Conservation (phyloP, 2,113 vertebrate genomes). For the Apistogramma diplotaenia region DNA sequence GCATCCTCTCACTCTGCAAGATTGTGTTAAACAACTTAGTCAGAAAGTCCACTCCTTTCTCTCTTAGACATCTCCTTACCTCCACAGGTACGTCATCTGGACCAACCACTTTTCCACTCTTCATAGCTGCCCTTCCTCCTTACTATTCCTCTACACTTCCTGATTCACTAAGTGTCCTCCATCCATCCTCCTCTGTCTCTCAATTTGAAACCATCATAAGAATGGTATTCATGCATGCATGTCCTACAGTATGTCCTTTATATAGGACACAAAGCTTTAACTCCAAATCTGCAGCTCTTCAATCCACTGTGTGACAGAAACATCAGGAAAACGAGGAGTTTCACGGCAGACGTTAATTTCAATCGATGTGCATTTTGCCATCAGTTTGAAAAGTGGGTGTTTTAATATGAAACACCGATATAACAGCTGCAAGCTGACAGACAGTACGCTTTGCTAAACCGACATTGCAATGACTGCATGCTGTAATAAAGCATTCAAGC, state of each 20-base stretch:
- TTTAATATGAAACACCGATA: not conserved
- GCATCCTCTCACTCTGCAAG: too few species aligned
- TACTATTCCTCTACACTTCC: too few species aligned
- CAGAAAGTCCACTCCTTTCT: too few species aligned
- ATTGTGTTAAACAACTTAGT: too few species aligned
- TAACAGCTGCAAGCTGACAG: not conserved
- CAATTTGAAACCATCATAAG: too few species aligned
- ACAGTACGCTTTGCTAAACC: not conserved
- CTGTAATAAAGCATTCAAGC: not conserved
- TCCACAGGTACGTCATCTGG: too few species aligned
- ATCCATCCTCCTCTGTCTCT: too few species aligned
- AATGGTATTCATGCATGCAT: not conserved
- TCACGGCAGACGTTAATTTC: not conserved
- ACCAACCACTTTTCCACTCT: too few species aligned
- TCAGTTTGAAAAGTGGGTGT: not conserved
- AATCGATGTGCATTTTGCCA: not conserved
- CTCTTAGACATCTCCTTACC: too few species aligned
- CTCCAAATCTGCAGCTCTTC: not conserved
- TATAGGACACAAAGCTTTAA: not conserved
- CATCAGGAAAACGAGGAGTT: not conserved
- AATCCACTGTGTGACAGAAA: not conserved
- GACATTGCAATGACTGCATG: not conserved
- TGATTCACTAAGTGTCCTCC: too few species aligned
- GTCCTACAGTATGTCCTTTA: not conserved
- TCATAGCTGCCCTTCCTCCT: too few species aligned